These are phyloP conservation scores for Arctia plantaginis DNA, from an alignment of 2,888 invertebrate species.

Conservation along the genomic window DNA sequence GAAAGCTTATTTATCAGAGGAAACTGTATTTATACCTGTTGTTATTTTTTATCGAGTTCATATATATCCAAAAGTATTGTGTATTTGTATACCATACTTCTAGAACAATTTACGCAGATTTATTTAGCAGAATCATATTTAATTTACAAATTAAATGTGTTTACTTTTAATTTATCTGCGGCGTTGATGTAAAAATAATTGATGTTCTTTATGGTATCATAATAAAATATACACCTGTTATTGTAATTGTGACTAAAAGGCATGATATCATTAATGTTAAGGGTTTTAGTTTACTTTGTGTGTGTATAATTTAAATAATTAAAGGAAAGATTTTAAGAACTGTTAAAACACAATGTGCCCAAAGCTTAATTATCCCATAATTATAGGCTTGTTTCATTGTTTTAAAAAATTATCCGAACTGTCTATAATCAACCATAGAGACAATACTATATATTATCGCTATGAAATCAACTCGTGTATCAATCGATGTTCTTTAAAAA, in stretches of 20 bases:
- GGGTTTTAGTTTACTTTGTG: constrained; percentile 31
- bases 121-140: constrained; percentile 3
- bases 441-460: too few species aligned
- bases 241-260: constrained; percentile 37
- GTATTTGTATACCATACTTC: background rate
- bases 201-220: constrained; percentile 24
- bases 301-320: constrained; percentile 16
- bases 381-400: constrained; percentile 31
- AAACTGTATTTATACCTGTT: background rate
- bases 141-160: background rate
- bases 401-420: constrained; percentile 36
- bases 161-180: constrained; percentile 21
- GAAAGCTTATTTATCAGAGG: background rate
- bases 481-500: constrained; percentile 18
- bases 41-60: background rate
- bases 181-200: constrained; percentile 21
- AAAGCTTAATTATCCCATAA: constrained; percentile 31
- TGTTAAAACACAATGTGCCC: constrained; percentile 17
- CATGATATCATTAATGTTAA: constrained; percentile 38
- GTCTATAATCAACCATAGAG: too few species aligned
- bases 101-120: background rate
- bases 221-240: constrained; percentile 26
- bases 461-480: constrained; percentile 27
- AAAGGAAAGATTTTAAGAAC: background rate
- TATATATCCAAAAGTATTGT: background rate